Conservation (phyloP, 2,797 vertebrate species). For the Taeniopygia guttata region DNA sequence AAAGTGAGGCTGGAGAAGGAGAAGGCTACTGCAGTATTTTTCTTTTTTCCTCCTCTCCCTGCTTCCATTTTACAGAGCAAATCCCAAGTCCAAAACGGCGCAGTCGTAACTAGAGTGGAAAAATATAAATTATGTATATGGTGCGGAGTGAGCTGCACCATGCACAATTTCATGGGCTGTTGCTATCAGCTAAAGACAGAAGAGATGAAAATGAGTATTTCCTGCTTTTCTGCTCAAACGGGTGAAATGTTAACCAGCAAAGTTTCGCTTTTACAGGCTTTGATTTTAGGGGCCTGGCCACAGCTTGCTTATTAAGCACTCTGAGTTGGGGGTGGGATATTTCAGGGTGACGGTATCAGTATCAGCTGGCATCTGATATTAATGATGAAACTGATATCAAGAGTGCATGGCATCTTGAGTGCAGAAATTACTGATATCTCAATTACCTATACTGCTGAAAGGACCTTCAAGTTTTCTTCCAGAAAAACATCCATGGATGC, state of each 20-base stretch:
- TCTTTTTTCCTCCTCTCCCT: neutral
- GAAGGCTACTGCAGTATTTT: neutral
- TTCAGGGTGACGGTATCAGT: conserved; percentile 61
- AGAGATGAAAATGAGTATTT: neutral
- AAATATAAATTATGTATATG: conserved; percentile 48
- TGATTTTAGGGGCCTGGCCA: conserved; percentile 51
- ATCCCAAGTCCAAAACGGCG: neutral
- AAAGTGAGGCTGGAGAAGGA: neutral
- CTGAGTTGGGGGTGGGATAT: conserved; percentile 34
- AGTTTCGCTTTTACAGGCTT: conserved; percentile 19
- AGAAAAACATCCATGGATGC: neutral
- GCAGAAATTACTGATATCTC: conserved; percentile 33
- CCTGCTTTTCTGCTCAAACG: conserved; percentile 18
- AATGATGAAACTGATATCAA: conserved; percentile 5
- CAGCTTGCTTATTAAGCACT: conserved; percentile 35
- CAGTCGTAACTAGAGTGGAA: neutral
- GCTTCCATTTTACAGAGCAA: neutral
- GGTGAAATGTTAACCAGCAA: conserved; percentile 22
- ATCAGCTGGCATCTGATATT: conserved; percentile 49
- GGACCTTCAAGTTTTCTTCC: neutral
- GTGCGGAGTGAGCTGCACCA: neutral
- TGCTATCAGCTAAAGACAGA: neutral
- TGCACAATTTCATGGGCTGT: neutral
- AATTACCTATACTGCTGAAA: conserved; percentile 36
- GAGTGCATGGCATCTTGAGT: neutral